Base-by-base conservation (phyloP, 2,797 vertebrate species). In the Gila robusta region DNA sequence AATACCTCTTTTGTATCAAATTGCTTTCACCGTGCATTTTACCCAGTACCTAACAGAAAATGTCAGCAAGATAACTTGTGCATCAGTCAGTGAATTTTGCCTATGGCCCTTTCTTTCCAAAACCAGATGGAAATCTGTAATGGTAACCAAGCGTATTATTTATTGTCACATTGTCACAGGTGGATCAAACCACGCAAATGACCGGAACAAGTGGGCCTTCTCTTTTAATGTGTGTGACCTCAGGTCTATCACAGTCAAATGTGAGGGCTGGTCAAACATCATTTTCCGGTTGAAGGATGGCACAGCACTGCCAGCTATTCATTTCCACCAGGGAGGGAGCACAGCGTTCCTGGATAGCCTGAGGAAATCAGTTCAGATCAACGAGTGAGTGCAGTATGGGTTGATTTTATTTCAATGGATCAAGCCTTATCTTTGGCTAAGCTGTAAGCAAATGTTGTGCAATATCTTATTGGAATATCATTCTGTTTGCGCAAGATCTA, bases 241-340 rank as follows among this genome's bases (percentile, higher is more conserved):
- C 78, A 94, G 96, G 89, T 97, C 96, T 85, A 91, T 99, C 94
- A 96, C 95, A 69, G 95, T 97, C 92, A 98, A 96, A 93, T 95
- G 94, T 83, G 95, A 98, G 92, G 97, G 97, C 64, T 98, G 98
- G 97, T 97, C 96, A 54, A 96, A 97, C 83, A 92, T 99, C 89
- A 89, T 96, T 77, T 97, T 99, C 91, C 94, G 93, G 90, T 94
- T 98, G 90, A 98, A 96, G 91, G 97, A 98, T 90, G 93, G 96
- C 16, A 86, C 89, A 44, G 89, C 93, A 56, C 84, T 97, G 83
- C 97, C 98, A 56, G 91, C 96, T 77, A 95, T 99, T 88, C 97
- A 98, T 92, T 98, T 99, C 92, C 97, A 99, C 94, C 97, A 96
- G 82, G 97, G 98, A 81, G 97, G 98, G 87, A 97, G 96, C 93